A percentile compares a stretch with the other conserved stretches of the same genome.
These are phyloP conservation scores for Chymomyza amoena DNA, from an alignment of 2,888 invertebrate species.

Conservation along the genomic window DNA sequence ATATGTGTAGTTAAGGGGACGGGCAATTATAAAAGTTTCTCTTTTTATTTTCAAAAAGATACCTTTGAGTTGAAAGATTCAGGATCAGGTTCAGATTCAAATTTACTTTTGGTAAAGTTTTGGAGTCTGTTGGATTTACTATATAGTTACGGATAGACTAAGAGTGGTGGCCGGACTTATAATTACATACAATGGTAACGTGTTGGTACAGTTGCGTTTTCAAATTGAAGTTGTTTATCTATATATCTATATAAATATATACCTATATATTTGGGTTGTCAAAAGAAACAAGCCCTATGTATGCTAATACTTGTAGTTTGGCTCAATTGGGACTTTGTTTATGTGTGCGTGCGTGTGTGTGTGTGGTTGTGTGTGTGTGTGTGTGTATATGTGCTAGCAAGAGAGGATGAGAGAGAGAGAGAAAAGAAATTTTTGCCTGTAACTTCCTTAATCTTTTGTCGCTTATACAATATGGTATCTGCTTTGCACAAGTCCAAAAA, in stretches of 20 bases:
- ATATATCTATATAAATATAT: not conserved
- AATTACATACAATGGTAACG: not conserved
- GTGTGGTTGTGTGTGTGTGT: not conserved
- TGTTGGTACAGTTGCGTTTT: not conserved
- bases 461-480: not conserved
- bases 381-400: not conserved
- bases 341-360: not conserved
- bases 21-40: constrained; percentile 7
- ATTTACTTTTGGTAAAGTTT: not conserved
- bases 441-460: not conserved
- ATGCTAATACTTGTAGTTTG: not conserved
- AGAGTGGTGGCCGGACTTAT: not conserved
- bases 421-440: not conserved
- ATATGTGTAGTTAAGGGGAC: not conserved
- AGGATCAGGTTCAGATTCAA: too few species aligned
- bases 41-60: not conserved
- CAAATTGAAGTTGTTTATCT: not conserved
- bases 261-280: not conserved
- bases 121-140: not conserved
- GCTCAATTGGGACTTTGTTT: not conserved
- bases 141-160: not conserved
- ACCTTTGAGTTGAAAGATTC: too few species aligned
- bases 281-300: not conserved
- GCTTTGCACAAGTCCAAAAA: constrained; percentile 15
- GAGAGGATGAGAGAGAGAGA: not conserved